Conservation (phyloP, 1,140 invertebrate species). For the Magallana angulata region DNA sequence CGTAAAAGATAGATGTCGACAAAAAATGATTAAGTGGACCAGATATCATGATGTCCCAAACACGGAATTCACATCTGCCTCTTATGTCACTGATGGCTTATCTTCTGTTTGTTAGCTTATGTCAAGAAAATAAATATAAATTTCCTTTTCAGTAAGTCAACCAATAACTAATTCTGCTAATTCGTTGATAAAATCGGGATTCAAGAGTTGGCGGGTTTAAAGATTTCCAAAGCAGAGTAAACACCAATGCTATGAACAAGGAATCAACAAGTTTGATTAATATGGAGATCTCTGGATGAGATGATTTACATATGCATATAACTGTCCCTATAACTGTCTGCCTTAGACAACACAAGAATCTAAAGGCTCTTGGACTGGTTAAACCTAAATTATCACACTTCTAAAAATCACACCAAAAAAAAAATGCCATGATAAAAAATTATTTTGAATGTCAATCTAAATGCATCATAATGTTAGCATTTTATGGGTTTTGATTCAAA, state of each 20-base stretch:
- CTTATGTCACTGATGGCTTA: conserved; percentile 14
- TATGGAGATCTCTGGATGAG: background rate
- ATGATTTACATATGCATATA: too few species aligned
- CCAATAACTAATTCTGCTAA: conserved; percentile 38
- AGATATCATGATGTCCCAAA: background rate
- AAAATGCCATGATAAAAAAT: too few species aligned
- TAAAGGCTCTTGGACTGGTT: too few species aligned
- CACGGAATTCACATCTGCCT: background rate
- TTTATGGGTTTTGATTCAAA: too few species aligned
- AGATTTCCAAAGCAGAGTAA: background rate
- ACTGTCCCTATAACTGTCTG: too few species aligned
- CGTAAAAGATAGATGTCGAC: background rate
- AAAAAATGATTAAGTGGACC: background rate
- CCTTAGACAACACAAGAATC: too few species aligned
- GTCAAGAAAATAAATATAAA: conserved; percentile 30
- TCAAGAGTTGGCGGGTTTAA: conserved; percentile 7
- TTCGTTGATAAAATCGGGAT: conserved; percentile 13
- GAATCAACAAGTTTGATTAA: conserved; percentile 25
- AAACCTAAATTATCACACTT: too few species aligned
- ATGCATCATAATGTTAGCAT: too few species aligned
- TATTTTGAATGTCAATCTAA: too few species aligned
- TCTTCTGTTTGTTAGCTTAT: conserved; percentile 16
- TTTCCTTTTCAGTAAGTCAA: conserved; percentile 25
- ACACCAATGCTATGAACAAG: background rate
- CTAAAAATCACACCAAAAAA: too few species aligned